Evolutionary conservation across 2,888 invertebrate species (phyloP).

Genomic region (Ormyrus nitidulus): DNA sequence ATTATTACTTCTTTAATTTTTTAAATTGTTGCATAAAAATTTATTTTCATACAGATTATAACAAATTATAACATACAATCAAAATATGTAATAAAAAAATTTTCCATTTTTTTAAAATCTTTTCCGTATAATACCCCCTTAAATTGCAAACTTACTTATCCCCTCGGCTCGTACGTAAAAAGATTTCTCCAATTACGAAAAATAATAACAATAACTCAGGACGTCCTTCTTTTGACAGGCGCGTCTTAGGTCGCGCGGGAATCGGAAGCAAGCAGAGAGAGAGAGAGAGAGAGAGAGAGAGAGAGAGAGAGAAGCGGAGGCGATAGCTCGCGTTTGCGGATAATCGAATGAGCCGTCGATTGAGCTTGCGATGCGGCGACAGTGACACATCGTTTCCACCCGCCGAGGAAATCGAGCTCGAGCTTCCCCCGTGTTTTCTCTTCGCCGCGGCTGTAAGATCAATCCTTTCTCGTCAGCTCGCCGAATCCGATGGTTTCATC

Average conservation of each 20-base stretch:
- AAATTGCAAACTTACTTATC: too few species aligned
- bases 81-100: too few species aligned
- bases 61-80: too few species aligned
- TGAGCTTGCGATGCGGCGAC: constrained; percentile 37
- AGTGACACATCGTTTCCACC: constrained; percentile 50
- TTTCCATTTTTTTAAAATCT: too few species aligned
- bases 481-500: constrained; percentile 19
- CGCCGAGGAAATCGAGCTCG: constrained; percentile 23
- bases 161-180: too few species aligned
- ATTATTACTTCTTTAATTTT: too few species aligned
- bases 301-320: not conserved
- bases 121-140: too few species aligned
- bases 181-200: too few species aligned
- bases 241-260: not conserved
- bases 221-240: not conserved
- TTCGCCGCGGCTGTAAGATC: constrained; percentile 13
- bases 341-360: constrained; percentile 54
- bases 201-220: too few species aligned
- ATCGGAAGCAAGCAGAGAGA: constrained; percentile 32
- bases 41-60: too few species aligned
- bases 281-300: too few species aligned
- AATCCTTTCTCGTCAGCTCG: constrained; percentile 40
- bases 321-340: constrained; percentile 36
- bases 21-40: too few species aligned
- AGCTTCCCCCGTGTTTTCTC: constrained; percentile 12